phyloP scores from a whole-genome alignment of 2,113 vertebrate genomes.

The Macroglossus sobrinus region DNA sequence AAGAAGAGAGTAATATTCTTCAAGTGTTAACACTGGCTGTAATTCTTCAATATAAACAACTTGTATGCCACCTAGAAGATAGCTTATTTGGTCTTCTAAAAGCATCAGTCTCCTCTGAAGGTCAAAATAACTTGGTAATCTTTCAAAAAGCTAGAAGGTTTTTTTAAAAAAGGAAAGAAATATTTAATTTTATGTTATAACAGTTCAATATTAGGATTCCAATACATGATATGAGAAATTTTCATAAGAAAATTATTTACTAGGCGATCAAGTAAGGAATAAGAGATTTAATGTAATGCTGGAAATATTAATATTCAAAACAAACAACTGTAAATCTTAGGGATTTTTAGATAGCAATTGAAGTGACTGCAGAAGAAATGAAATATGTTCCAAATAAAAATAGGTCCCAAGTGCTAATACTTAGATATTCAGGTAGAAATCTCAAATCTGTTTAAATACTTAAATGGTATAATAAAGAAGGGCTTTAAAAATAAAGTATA shows the following conservation, averaged over 20 bases:
- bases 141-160: slow-evolving; percentile 88
- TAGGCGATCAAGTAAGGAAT: not conserved
- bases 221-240: not conserved
- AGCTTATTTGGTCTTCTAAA: slow-evolving; percentile 91
- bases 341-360: not conserved
- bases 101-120: slow-evolving; percentile 88
- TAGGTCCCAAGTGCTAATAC: not conserved
- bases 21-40: slow-evolving; percentile 86
- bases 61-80: slow-evolving; percentile 90
- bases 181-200: not conserved
- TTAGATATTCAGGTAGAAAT: not conserved
- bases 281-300: not conserved
- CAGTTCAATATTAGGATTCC: not conserved
- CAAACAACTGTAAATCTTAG: not conserved
- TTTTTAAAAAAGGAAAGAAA: not conserved
- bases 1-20: slow-evolving; percentile 90
- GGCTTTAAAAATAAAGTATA: not conserved
- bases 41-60: slow-evolving; percentile 89
- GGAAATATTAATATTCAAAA: not conserved
- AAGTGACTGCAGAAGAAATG: not conserved
- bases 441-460: not conserved
- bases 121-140: slow-evolving; percentile 87
- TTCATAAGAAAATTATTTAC: not conserved
- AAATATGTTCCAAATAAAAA: not conserved
- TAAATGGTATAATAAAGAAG: not conserved